phyloP scores from a whole-genome alignment of 2,113 vertebrate species.

The Leptobrachium ailaonicum region DNA sequence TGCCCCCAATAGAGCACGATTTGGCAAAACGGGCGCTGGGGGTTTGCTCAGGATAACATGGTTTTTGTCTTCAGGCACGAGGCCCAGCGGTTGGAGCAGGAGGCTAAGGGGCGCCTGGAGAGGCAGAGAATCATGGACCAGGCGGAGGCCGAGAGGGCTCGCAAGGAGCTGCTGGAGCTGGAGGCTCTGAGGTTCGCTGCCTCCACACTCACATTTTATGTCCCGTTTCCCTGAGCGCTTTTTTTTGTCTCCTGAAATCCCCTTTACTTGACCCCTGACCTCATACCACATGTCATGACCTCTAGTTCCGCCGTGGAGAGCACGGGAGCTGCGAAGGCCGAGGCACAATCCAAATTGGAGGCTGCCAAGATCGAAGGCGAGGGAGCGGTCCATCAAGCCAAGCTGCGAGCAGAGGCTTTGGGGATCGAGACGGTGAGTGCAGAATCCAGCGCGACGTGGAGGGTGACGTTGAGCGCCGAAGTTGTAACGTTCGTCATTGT shows the following conservation, averaged over 20 bases:
- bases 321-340: conserved; percentile 79
- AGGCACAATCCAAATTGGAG: conserved; percentile 79
- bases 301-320: conserved; percentile 82
- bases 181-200: conserved; percentile 78
- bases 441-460: too few relatives aligned
- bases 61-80: conserved; percentile 70
- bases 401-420: conserved; percentile 77
- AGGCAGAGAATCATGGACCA: conserved; percentile 86
- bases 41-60: too few relatives aligned
- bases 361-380: conserved; percentile 83
- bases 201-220: too few relatives aligned
- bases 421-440: conserved; percentile 73
- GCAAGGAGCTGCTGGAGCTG: conserved; percentile 83
- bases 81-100: conserved; percentile 86
- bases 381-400: conserved; percentile 82
- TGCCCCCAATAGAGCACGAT: too few relatives aligned
- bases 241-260: background rate
- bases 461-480: background rate
- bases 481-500: background rate
- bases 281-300: background rate
- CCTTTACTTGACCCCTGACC: background rate
- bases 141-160: conserved; percentile 76
- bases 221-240: too few relatives aligned
- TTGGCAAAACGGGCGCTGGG: too few relatives aligned
- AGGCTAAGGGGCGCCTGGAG: conserved; percentile 83